These are phyloP conservation scores for Scortum barcoo DNA, from an alignment of 2,113 vertebrate species.

Conservation along the genomic window DNA sequence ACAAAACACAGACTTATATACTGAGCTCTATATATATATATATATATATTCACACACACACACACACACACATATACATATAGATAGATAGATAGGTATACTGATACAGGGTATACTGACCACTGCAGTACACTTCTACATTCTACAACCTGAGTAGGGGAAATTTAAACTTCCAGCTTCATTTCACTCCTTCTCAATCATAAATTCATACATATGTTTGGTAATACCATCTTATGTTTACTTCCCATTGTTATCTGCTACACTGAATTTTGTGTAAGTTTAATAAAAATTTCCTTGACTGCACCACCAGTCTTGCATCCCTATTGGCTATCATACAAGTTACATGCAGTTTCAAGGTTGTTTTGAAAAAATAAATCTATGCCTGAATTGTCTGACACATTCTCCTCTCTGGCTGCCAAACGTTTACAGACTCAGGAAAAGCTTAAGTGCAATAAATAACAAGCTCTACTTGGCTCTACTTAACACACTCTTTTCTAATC, in stretches of 20 bases:
- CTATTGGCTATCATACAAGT: background rate
- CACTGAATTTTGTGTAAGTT: too few relatives aligned
- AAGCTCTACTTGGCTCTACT: constrained; percentile 11
- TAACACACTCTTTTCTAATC: constrained; percentile 34
- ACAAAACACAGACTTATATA: too few relatives aligned
- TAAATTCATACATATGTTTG: background rate
- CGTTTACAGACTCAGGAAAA: constrained; percentile 13
- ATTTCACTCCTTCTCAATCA: background rate
- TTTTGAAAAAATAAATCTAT: constrained; percentile 9
- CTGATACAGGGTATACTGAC: too few relatives aligned
- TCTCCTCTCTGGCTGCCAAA: constrained; percentile 19
- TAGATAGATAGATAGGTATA: too few relatives aligned
- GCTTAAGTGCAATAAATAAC: constrained; percentile 18
- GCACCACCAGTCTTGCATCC: background rate
- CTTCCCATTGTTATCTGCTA: too few relatives aligned
- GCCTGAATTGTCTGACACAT: background rate
- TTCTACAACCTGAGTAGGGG: too few relatives aligned
- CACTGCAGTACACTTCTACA: too few relatives aligned
- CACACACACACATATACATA: too few relatives aligned
- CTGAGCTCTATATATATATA: too few relatives aligned
- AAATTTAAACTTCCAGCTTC: too few relatives aligned
- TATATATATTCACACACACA: too few relatives aligned
- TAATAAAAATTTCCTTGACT: too few relatives aligned
- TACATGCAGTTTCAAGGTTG: background rate
- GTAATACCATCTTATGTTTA: background rate